These are phyloP conservation scores for Buphagus erythrorhynchus DNA, from an alignment of 2,797 vertebrate genomes.

Conservation along the genomic window DNA sequence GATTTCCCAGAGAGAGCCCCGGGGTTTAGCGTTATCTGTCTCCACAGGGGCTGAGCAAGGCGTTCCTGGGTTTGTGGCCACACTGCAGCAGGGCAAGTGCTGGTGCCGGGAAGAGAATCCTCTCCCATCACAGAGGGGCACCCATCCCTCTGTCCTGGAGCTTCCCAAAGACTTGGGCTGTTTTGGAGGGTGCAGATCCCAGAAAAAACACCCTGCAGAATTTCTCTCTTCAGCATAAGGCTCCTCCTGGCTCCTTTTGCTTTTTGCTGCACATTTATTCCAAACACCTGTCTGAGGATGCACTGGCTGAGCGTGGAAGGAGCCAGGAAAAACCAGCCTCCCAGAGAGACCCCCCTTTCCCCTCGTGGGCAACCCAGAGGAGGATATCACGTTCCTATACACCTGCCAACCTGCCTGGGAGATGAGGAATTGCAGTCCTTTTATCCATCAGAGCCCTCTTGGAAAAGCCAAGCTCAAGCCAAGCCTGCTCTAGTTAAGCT, in stretches of 20 bases:
- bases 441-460: neutral
- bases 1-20: neutral
- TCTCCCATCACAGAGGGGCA: neutral
- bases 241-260: neutral
- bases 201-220: neutral
- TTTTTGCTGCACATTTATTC: neutral
- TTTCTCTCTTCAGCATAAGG: neutral
- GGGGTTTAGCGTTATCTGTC: neutral
- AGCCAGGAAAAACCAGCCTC: neutral
- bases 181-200: neutral
- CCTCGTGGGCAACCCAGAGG: neutral
- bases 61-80: fast-evolving
- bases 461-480: neutral
- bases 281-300: neutral
- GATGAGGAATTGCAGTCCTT: neutral
- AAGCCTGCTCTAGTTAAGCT: fast-evolving
- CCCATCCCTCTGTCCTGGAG: neutral
- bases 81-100: fast-evolving
- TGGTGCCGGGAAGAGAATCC: neutral
- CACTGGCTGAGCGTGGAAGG: fast-evolving
- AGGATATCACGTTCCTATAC: neutral
- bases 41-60: neutral
- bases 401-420: neutral
- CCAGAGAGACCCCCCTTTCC: neutral
- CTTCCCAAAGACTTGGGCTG: neutral